Evolutionary conservation across 2,797 vertebrate species (phyloP), one percentile per base, ranked within the genome.

Genomic region (Sorex maritimensis): DNA sequence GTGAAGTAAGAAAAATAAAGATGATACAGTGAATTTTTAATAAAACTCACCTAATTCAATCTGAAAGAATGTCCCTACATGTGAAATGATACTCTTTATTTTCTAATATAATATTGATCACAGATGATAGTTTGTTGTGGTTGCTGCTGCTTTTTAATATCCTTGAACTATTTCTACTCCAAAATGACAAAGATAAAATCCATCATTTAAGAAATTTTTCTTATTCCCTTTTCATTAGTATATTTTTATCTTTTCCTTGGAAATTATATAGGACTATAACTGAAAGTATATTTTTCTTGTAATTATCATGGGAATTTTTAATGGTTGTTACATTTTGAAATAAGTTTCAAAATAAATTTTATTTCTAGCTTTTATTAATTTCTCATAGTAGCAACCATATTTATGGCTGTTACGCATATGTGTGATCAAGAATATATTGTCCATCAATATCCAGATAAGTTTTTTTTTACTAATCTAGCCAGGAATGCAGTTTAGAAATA

Each of bases 1-100:
- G n/a, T 73, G 41, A 92, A 88, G 81, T 73, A 81, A 78, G 26
- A 68, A 79, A 69, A 46, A 78, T 58, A 92, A 86, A 26, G 55
- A 72, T n/a, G 67, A 72, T 30, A 14, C 58, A 26, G 46, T 21
- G 14, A 68, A n/a, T 82, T 77, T 93, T 68, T 78, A 89, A 68
- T 61, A 92, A 81, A 88, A 46, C 55, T 92, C 28, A 67, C 15
- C 44, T 77, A 88, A 77, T 88, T 86, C 75, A 34, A 46, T 74
- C 68, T 84, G 55, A 88, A 82, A 81, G 46, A 52, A 34, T 67
- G 9, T 21, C 13, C n/a, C 44, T 58, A 75, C 65, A 65, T 46
- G 41, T 82, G 74, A 91, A 91, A 73, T 65, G 7, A 15, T 30
- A 38, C 26, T 49, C n/a, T 92, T 46, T 81, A 21, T 94, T 82